phyloP scores from a whole-genome alignment of 1,140 invertebrate genomes.

The Tribolium madens region DNA sequence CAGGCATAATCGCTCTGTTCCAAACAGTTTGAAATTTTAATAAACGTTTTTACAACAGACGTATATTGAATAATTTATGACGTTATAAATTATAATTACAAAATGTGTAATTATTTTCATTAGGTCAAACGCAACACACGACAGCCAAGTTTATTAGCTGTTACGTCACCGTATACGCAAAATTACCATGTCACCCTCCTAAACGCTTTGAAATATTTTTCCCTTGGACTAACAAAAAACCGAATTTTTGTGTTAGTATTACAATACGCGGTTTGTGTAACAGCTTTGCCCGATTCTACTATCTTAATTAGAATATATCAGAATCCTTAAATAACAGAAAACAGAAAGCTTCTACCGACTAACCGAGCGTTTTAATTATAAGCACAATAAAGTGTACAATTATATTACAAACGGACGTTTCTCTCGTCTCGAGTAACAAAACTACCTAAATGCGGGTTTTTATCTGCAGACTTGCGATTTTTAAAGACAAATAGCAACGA shows the following conservation, averaged over 20 bases:
- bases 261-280: not conserved
- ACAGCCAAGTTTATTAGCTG: constrained; percentile 1
- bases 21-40: constrained; percentile 20
- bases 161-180: constrained; percentile 15
- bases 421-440: not conserved
- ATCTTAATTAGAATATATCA: not conserved
- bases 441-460: not conserved
- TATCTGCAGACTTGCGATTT: not conserved
- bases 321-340: not conserved
- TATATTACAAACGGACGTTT: not conserved
- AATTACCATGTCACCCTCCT: not conserved
- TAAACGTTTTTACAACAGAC: constrained; percentile 24
- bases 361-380: not conserved
- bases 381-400: not conserved
- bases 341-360: not conserved
- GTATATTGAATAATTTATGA: constrained; percentile 29
- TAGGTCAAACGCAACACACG: constrained; percentile 28
- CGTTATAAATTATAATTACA: constrained; percentile 27
- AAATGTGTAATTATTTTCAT: constrained; percentile 31
- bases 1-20: constrained; percentile 8
- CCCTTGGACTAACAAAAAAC: not conserved
- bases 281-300: not conserved
- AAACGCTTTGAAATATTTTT: not conserved
- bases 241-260: too few species aligned
- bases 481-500: constrained; percentile 42